Conservation (phyloP, 2,888 invertebrate species). For the Atethmia centrago region DNA sequence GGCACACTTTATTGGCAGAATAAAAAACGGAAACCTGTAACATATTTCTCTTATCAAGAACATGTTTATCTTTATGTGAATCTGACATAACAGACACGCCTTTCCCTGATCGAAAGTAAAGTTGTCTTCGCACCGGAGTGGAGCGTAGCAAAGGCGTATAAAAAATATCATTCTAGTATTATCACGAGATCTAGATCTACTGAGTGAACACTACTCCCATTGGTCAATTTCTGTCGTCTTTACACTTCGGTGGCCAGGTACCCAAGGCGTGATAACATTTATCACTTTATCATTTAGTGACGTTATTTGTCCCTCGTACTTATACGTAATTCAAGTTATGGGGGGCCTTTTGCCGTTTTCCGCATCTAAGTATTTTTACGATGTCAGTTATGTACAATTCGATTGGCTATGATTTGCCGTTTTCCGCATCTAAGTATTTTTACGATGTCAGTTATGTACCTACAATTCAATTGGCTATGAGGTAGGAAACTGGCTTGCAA, state of each 20-base stretch:
- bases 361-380: conserved; percentile 8
- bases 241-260: not conserved
- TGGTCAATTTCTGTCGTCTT: not conserved
- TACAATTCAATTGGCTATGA: not conserved
- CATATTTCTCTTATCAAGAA: not conserved
- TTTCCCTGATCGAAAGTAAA: not conserved
- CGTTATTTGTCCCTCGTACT: not conserved
- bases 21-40: not conserved
- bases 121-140: not conserved
- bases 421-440: conserved; percentile 8
- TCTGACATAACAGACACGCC: conserved; percentile 4
- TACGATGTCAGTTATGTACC: not conserved
- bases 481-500: not conserved
- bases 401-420: not conserved
- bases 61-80: conserved; percentile 10
- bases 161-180: conserved; percentile 11
- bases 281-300: not conserved
- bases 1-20: no score
- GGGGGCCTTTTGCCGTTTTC: not conserved
- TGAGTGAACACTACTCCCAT: not conserved
- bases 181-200: not conserved
- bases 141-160: no score
- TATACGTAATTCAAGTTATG: conserved; percentile 20
- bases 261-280: conserved; percentile 3
- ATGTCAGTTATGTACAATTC: not conserved